Evolutionary conservation across 2,113 vertebrate genomes (phyloP).

Genomic region (Tetrax tetrax): DNA sequence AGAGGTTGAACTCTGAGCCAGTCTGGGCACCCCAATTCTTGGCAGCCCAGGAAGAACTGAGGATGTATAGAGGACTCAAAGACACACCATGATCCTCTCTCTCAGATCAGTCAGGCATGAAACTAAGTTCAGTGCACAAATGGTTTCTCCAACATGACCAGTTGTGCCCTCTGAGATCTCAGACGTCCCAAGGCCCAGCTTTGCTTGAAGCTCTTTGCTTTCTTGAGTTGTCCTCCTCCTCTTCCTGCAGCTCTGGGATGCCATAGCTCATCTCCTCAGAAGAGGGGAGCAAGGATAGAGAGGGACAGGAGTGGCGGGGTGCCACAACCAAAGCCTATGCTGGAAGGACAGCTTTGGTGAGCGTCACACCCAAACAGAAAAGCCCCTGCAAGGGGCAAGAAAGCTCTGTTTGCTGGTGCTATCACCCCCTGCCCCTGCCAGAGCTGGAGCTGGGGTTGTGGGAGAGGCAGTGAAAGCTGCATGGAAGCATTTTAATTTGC

Average conservation of each 20-base stretch:
- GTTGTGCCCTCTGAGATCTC: accelerated
- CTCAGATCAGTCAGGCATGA: neutral
- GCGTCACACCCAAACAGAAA: accelerated
- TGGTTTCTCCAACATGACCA: accelerated
- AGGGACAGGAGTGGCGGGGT: neutral
- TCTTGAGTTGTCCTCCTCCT: accelerated
- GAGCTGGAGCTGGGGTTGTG: accelerated
- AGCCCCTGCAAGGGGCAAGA: accelerated
- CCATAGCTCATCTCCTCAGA: neutral
- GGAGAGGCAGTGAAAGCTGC: accelerated
- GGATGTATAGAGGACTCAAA: neutral
- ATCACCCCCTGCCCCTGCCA: neutral
- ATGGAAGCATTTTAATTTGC: neutral
- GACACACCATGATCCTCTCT: neutral
- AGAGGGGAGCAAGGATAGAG: neutral
- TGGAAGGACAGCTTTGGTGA: neutral
- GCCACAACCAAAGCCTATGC: neutral
- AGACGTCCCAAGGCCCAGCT: neutral
- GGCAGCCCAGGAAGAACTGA: neutral
- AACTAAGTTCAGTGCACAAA: neutral
- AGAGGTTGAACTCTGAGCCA: neutral
- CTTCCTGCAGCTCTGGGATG: neutral
- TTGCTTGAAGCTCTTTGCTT: neutral
- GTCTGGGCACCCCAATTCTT: accelerated
- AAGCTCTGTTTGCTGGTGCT: neutral